Evolutionary conservation across 2,888 invertebrate genomes (phyloP).

Genomic region (Xestoiulus laeticollis): DNA sequence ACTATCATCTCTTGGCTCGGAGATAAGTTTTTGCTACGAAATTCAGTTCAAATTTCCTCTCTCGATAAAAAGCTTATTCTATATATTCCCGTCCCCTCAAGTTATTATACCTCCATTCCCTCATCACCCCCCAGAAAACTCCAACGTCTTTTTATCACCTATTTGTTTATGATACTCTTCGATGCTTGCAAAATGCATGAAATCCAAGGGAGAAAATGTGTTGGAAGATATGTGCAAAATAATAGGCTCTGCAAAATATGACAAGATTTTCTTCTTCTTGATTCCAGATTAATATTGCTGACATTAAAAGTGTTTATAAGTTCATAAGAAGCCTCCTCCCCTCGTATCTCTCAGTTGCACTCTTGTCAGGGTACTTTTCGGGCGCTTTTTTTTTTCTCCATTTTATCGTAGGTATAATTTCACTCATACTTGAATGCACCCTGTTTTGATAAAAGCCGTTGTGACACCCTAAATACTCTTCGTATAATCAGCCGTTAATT

Average conservation of each 20-base stretch:
- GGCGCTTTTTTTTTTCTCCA: not conserved
- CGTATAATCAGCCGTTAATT: slow-evolving; percentile 29
- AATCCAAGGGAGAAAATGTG: slow-evolving; percentile 18
- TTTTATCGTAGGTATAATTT: not conserved
- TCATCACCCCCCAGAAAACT: not conserved
- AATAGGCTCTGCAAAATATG: slow-evolving; percentile 13
- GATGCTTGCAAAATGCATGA: not conserved
- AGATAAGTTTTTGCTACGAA: slow-evolving; percentile 18
- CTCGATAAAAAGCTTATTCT: slow-evolving; percentile 18
- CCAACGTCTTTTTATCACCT: slow-evolving; percentile 2
- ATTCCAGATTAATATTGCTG: slow-evolving; percentile 37
- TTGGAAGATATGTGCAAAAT: not conserved
- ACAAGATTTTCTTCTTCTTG: slow-evolving; percentile 12
- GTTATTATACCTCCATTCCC: not conserved
- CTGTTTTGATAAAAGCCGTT: not conserved
- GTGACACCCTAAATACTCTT: slow-evolving; percentile 17
- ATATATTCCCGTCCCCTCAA: not conserved
- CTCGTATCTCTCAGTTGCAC: not conserved
- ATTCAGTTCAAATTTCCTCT: slow-evolving; percentile 27
- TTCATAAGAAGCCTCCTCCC: not conserved
- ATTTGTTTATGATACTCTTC: slow-evolving; percentile 6
- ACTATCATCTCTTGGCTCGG: slow-evolving; percentile 3
- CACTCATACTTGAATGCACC: not conserved
- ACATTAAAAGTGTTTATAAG: slow-evolving; percentile 37
- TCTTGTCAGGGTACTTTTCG: slow-evolving; percentile 22